A percentile compares a stretch with the other conserved stretches of the same genome.
phyloP scores from a whole-genome alignment of 2,888 invertebrate species.

The Craniophora ligustri region DNA sequence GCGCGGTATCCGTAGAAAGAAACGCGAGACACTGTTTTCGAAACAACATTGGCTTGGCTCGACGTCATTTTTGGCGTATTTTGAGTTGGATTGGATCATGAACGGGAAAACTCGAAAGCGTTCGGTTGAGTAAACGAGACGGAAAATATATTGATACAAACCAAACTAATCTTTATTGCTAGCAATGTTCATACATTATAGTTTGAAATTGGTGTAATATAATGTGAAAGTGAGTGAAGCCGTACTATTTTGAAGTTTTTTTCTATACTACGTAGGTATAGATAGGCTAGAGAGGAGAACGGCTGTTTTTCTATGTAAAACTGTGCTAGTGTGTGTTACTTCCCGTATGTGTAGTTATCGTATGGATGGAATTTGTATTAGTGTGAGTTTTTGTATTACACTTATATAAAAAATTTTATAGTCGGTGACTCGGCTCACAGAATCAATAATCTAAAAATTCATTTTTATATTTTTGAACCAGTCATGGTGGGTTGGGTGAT shows the following conservation, averaged over 20 bases:
- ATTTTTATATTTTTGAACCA: slow-evolving; percentile 76
- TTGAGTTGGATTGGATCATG: slow-evolving; percentile 87
- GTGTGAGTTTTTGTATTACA: slow-evolving; percentile 76
- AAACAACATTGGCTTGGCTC: slow-evolving; percentile 84
- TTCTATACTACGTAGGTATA: slow-evolving; percentile 77
- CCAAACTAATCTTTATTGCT: slow-evolving; percentile 78
- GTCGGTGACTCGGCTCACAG: slow-evolving; percentile 69
- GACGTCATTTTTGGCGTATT: slow-evolving; percentile 89
- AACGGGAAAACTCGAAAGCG: slow-evolving; percentile 88
- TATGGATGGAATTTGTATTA: slow-evolving; percentile 64
- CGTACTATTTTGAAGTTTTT: slow-evolving; percentile 87
- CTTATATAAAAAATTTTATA: slow-evolving; percentile 81
- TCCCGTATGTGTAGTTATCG: slow-evolving; percentile 83
- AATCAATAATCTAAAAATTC: slow-evolving; percentile 85
- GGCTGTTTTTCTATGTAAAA: slow-evolving; percentile 86
- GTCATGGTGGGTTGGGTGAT: slow-evolving; percentile 51
- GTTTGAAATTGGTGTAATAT: slow-evolving; percentile 72
- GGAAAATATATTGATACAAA: slow-evolving; percentile 61
- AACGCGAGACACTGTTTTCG: slow-evolving; percentile 87
- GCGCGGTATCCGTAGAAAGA: slow-evolving; percentile 80
- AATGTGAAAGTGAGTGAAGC: slow-evolving; percentile 76
- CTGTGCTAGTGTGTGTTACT: slow-evolving; percentile 75
- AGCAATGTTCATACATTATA: slow-evolving; percentile 67
- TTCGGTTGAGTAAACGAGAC: slow-evolving; percentile 84
- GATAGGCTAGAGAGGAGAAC: slow-evolving; percentile 78